These are phyloP conservation scores for Philonicus albiceps DNA, from an alignment of 2,888 invertebrate genomes.

Conservation along the genomic window DNA sequence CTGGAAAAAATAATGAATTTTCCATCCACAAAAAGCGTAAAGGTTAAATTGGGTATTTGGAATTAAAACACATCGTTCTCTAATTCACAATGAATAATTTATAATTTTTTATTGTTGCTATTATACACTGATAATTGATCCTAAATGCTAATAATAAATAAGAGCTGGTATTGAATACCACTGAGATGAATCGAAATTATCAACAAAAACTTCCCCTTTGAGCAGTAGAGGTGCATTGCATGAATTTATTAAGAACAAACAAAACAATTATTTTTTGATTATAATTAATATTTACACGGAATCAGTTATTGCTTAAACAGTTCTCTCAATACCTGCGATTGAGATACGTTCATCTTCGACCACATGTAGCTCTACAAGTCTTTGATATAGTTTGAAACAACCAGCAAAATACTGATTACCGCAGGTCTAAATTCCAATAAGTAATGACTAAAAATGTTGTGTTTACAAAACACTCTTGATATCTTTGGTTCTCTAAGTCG, in stretches of 20 bases:
- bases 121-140: conserved; percentile 26
- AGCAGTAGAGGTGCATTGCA: conserved; percentile 14
- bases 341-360: not conserved
- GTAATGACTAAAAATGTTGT: conserved; percentile 21
- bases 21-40: not conserved
- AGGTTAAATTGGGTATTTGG: not conserved
- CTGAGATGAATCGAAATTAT: conserved; percentile 22
- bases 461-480: conserved; percentile 41
- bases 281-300: conserved; percentile 3
- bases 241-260: conserved; percentile 25
- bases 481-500: conserved; percentile 46
- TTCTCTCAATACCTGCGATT: not conserved
- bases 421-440: not conserved
- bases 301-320: conserved; percentile 26
- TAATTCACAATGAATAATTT: conserved; percentile 49
- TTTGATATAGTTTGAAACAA: not conserved
- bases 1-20: too few relatives aligned
- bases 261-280: conserved; percentile 24
- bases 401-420: not conserved
- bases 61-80: not conserved
- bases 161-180: conserved; percentile 23
- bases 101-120: conserved; percentile 41
- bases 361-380: not conserved
- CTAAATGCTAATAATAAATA: conserved; percentile 32
- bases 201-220: conserved; percentile 1